Base-by-base conservation (phyloP, 2,113 vertebrate genomes). In the Cynocephalus volans region DNA sequence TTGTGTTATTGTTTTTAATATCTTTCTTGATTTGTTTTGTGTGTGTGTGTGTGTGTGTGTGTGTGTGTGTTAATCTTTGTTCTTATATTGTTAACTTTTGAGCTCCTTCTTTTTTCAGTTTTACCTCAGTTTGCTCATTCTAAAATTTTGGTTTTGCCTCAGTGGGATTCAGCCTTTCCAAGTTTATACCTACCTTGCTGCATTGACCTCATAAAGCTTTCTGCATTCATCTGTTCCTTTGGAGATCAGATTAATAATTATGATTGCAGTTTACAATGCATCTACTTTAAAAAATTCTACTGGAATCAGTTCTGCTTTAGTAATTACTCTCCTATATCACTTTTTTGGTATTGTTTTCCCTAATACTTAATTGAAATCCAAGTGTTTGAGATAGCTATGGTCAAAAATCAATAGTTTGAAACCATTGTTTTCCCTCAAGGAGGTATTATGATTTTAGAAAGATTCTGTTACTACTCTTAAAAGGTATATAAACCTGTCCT, bases 81-180 rank as follows among this genome's bases (percentile, higher is more conserved):
- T 98, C 62, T 77, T 92, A 82, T 12, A 56, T 67, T 0, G 52
- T 97, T 97, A 96, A 83, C 64, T 97, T 98, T 97, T 97, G 92
- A 98, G 77, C 90, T 97, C 45, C 88, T 95, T 79, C 79, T 94
- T 95, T 95, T 98, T 98, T 98, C 60, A 96, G 96, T 96, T 96
- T 98, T 97, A 96, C 76, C 90, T 97, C 92, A 79, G 58, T 90
- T 96, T 97, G 50, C 70, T 96, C 81, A 97, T 98, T 96, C 90
- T 96, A 97, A 98, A 94, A 72, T 98, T 98, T 98, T 92, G 94
- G 48, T 97, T 96, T 97, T 98, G 76, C 95, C 90, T 97, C 91
- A 97, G 36, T 97, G 84, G 70, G 83, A 97, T 92, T 92, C 97
- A 98, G 28, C 54, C 75, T 98, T 97, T 96, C 80, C 60, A 92